Percentiles rank a stretch among this genome's conserved stretches.
These are phyloP conservation scores for Ditula angustiorana DNA, from an alignment of 2,888 invertebrate species.

Conservation along the genomic window DNA sequence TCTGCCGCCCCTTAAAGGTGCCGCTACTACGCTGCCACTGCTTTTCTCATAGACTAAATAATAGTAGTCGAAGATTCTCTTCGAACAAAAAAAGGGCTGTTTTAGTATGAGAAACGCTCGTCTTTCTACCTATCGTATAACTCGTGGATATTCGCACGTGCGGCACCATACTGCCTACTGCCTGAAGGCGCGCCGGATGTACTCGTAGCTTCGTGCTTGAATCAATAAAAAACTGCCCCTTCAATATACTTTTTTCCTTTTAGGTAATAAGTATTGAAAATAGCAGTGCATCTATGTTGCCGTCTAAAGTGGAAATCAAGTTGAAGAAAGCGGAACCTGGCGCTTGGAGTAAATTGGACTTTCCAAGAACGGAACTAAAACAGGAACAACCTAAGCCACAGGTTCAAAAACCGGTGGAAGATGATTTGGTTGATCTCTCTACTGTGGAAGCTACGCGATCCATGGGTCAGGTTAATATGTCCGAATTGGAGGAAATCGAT, in stretches of 20 bases:
- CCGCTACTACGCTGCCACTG: too few relatives aligned
- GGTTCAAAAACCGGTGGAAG: constrained; percentile 54
- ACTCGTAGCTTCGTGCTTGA: too few relatives aligned
- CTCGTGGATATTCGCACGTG: too few relatives aligned
- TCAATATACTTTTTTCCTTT: constrained; percentile 48
- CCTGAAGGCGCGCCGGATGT: too few relatives aligned
- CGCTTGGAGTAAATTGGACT: constrained; percentile 92
- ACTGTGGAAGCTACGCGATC: constrained; percentile 86
- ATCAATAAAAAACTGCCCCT: too few relatives aligned
- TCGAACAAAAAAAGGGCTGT: too few relatives aligned
- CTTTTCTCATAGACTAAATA: too few relatives aligned
- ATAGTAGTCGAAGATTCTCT: too few relatives aligned
- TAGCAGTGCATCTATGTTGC: constrained; percentile 91
- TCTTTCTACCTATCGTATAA: too few relatives aligned
- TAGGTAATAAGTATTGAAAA: constrained; percentile 91
- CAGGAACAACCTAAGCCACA: constrained; percentile 51
- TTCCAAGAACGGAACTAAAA: constrained; percentile 76
- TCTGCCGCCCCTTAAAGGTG: too few relatives aligned
- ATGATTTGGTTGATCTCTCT: constrained; percentile 90
- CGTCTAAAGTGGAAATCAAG: constrained; percentile 97
- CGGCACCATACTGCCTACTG: too few relatives aligned
- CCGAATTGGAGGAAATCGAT: constrained; percentile 48
- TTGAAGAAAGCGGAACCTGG: constrained; percentile 94
- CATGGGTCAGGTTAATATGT: constrained; percentile 75
- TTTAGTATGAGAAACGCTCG: too few relatives aligned